phyloP scores from a whole-genome alignment of 92 coral and sea anemone genomes.

The Galaxea fascicularis region DNA sequence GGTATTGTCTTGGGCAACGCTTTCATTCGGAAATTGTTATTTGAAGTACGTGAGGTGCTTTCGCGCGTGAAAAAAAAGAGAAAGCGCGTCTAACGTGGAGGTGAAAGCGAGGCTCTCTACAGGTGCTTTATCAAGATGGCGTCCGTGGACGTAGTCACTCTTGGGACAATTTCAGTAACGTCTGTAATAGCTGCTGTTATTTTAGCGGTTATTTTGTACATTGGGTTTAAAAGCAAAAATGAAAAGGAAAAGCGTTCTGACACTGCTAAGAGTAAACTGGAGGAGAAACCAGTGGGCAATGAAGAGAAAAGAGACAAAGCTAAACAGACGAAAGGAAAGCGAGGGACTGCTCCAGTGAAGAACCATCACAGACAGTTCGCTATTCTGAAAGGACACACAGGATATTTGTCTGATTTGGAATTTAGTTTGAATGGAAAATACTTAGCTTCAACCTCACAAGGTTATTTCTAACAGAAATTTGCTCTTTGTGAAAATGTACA shows the following conservation, averaged over 20 bases:
- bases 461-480: constrained; percentile 38
- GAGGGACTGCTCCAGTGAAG: constrained; percentile 48
- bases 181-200: constrained; percentile 83
- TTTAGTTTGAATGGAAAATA: constrained; percentile 91
- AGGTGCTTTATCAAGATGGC: constrained; percentile 90
- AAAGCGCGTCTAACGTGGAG: constrained; percentile 39
- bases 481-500: constrained; percentile 5
- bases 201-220: constrained; percentile 74
- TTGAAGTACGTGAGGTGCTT: constrained; percentile 13
- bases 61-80: constrained; percentile 75
- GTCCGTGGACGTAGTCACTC: constrained; percentile 66
- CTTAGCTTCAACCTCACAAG: constrained; percentile 92
- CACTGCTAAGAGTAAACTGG: constrained; percentile 40
- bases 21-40: not conserved
- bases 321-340: constrained; percentile 60
- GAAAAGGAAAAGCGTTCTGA: constrained; percentile 44
- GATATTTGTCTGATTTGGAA: constrained; percentile 87
- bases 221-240: constrained; percentile 68
- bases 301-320: constrained; percentile 52
- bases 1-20: too few relatives aligned
- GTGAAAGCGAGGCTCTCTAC: constrained; percentile 85
- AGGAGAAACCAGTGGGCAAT: constrained; percentile 52
- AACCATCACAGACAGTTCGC: constrained; percentile 82
- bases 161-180: constrained; percentile 72
- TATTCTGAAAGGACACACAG: constrained; percentile 93